Conservation (phyloP, 1,140 invertebrate species). For the Plectrocnemia conspersa region DNA sequence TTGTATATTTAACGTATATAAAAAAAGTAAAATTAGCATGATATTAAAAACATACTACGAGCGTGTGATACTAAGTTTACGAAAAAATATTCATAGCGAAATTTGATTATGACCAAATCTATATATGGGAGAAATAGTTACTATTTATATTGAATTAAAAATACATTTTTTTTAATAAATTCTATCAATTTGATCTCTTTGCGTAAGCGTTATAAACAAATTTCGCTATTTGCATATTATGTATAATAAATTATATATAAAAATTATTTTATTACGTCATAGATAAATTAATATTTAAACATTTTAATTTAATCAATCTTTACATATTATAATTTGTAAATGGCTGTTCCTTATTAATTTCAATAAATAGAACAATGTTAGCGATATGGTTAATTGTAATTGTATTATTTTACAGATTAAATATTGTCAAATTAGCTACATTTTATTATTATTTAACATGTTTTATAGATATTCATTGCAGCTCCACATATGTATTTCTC, state of each 20-base stretch:
- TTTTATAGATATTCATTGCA: no score
- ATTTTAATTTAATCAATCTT: no score
- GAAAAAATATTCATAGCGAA: slow-evolving; percentile 27
- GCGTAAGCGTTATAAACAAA: background rate
- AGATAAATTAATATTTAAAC: no score
- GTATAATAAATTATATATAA: slow-evolving; percentile 1
- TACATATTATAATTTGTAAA: no score
- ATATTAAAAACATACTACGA: slow-evolving; percentile 30
- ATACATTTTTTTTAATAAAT: background rate
- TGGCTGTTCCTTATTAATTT: no score
- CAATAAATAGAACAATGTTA: no score
- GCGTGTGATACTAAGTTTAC: slow-evolving; percentile 35
- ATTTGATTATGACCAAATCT: slow-evolving; percentile 28
- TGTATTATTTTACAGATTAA: no score
- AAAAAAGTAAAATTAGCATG: slow-evolving; percentile 18
- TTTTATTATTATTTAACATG: no score
- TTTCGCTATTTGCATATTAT: background rate
- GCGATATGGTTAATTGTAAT: no score
- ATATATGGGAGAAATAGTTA: slow-evolving; percentile 20
- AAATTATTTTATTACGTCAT: no score
- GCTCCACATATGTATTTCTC: no score
- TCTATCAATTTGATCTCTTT: background rate
- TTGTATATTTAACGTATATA: slow-evolving; percentile 25
- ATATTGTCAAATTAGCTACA: no score
- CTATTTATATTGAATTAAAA: background rate